A percentile compares a stretch with the other conserved stretches of the same genome.
phyloP scores from a whole-genome alignment of 2,888 invertebrate species.

The Acrocyrtus sp. region DNA sequence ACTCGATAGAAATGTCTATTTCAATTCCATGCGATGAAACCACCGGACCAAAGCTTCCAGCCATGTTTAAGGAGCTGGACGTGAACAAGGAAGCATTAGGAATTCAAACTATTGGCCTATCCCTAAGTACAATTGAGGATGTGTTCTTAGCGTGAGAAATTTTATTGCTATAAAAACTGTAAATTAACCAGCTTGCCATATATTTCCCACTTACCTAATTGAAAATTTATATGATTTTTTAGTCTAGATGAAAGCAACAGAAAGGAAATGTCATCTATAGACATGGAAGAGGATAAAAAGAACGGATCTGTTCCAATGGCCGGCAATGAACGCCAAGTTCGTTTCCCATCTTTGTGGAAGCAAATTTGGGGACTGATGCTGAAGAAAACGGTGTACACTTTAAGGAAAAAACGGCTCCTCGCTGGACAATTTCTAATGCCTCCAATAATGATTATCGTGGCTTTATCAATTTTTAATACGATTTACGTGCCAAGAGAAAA shows the following conservation, averaged over 20 bases:
- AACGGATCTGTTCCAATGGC: neutral
- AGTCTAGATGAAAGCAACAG: no score
- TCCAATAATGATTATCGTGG: slow-evolving; percentile 48
- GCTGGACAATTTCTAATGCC: slow-evolving; percentile 63
- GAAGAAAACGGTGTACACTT: slow-evolving; percentile 66
- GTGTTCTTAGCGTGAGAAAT: no score
- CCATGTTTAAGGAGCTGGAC: slow-evolving; percentile 75
- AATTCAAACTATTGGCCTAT: slow-evolving; percentile 82
- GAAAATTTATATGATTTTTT: no score
- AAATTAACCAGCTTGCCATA: no score
- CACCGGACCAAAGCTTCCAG: slow-evolving; percentile 71
- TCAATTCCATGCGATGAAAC: slow-evolving; percentile 67
- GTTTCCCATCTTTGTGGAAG: slow-evolving; percentile 59
- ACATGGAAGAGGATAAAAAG: no score
- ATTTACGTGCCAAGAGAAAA: slow-evolving; percentile 37
- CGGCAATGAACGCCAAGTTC: slow-evolving; percentile 9
- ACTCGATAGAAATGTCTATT: slow-evolving; percentile 56
- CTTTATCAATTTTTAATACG: slow-evolving; percentile 42
- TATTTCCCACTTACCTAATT: no score
- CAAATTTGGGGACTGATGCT: slow-evolving; percentile 65
- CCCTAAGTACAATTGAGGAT: slow-evolving; percentile 91
- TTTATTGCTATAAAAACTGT: no score
- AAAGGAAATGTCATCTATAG: no score
- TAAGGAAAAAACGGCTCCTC: slow-evolving; percentile 64
- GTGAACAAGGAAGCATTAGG: slow-evolving; percentile 71